Conservation (phyloP, 1,140 invertebrate genomes). For the Aphelenchoides fujianensis region DNA sequence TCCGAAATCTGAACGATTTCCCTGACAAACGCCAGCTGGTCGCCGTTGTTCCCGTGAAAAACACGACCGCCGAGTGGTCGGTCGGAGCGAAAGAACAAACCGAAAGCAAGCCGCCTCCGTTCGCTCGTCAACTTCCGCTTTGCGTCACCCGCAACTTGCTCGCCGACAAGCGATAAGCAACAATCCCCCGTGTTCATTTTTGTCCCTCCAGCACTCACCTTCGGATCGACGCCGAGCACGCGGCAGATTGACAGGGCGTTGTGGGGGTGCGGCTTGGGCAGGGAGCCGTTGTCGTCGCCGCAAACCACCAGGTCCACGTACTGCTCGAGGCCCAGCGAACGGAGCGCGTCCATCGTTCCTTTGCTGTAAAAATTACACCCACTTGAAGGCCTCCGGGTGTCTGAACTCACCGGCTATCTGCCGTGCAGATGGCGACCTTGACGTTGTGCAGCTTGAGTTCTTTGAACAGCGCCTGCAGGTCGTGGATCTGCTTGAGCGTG, state of each 20-base stretch:
- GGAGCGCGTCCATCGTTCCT: constrained; percentile 62
- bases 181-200: too few species aligned
- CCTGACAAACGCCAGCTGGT: neutral
- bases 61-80: too few species aligned
- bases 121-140: neutral
- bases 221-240: constrained; percentile 63
- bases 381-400: neutral
- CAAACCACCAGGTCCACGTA: constrained; percentile 64
- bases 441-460: constrained; percentile 63
- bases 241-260: constrained; percentile 65
- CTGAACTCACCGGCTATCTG: constrained; percentile 62
- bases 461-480: constrained; percentile 63
- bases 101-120: constrained; percentile 17
- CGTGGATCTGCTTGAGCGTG: constrained; percentile 62
- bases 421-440: constrained; percentile 66
- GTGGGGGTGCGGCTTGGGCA: constrained; percentile 65
- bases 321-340: constrained; percentile 55
- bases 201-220: constrained; percentile 39
- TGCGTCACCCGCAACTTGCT: neutral
- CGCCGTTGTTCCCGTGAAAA: too few species aligned
- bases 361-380: constrained; percentile 29
- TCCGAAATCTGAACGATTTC: neutral
- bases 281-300: constrained; percentile 64
- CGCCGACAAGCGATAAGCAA: too few species aligned
- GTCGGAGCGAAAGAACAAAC: too few species aligned